These are phyloP conservation scores for Melangyna quadrimaculata DNA, from an alignment of 2,888 invertebrate species.

Conservation along the genomic window DNA sequence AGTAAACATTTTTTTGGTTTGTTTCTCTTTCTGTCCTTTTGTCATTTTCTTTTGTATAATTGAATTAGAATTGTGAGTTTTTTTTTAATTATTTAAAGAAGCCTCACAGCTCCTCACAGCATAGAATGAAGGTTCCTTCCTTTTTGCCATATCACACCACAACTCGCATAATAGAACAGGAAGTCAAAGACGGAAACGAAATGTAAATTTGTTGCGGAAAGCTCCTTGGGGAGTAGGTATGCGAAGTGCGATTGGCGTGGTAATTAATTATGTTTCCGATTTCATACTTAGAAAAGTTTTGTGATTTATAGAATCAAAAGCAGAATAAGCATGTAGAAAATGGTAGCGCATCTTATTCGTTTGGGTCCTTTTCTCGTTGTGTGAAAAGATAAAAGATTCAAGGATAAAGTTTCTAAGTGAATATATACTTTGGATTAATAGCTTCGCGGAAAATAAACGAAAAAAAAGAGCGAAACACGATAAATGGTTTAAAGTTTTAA, in stretches of 20 bases:
- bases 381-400: slow-evolving; percentile 43
- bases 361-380: neutral
- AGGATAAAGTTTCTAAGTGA: slow-evolving; percentile 62
- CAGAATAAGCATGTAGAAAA: neutral
- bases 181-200: slow-evolving; percentile 42
- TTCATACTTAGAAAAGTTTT: slow-evolving; percentile 58
- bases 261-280: slow-evolving; percentile 70
- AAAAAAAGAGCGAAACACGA: slow-evolving; percentile 4
- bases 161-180: neutral
- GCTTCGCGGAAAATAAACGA: slow-evolving; percentile 35
- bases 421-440: slow-evolving; percentile 45
- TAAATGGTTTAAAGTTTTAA: slow-evolving; percentile 10
- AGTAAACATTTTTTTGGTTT: slow-evolving; percentile 1
- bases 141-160: neutral
- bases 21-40: slow-evolving; percentile 9
- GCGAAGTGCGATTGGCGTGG: slow-evolving; percentile 39
- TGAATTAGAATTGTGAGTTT: slow-evolving; percentile 58
- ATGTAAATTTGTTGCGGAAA: slow-evolving; percentile 66
- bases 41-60: slow-evolving; percentile 50
- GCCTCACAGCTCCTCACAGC: neutral
- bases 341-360: neutral
- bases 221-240: slow-evolving; percentile 47
- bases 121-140: neutral
- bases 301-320: slow-evolving; percentile 58
- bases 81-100: slow-evolving; percentile 19